Evolutionary conservation across 2,888 invertebrate genomes (phyloP).

Genomic region (Teinopalpus imperialis): DNA sequence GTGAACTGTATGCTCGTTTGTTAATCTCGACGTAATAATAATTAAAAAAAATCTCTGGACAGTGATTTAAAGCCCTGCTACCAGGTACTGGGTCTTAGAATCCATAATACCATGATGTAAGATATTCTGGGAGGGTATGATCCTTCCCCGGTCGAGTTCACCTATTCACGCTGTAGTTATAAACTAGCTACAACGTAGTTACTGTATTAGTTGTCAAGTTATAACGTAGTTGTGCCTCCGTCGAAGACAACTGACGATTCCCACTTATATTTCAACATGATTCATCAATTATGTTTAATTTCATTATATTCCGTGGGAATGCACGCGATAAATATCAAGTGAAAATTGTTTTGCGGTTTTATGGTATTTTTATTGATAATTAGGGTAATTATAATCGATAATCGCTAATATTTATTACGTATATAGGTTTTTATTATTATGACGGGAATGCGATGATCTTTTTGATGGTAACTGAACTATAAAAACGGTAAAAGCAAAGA

Average conservation of each 20-base stretch:
- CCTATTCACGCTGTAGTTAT: too few species aligned
- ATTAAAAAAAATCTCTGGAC: too few species aligned
- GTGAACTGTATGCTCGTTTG: too few species aligned
- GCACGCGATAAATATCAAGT: slow-evolving; percentile 39
- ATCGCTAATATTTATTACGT: slow-evolving; percentile 8
- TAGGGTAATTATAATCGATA: slow-evolving; percentile 19
- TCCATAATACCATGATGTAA: too few species aligned
- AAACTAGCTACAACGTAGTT: too few species aligned
- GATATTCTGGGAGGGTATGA: too few species aligned
- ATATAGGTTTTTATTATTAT: neutral
- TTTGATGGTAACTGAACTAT: neutral
- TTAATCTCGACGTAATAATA: too few species aligned
- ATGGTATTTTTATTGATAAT: slow-evolving; percentile 25
- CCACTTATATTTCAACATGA: slow-evolving; percentile 36
- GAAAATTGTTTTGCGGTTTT: slow-evolving; percentile 47
- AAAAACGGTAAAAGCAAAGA: too few species aligned
- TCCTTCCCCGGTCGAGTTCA: too few species aligned
- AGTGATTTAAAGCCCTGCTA: too few species aligned
- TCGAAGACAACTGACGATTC: slow-evolving; percentile 20
- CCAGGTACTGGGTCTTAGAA: too few species aligned
- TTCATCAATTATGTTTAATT: slow-evolving; percentile 42
- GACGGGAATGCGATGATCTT: neutral
- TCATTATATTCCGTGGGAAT: slow-evolving; percentile 43
- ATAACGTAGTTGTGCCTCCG: too few species aligned
- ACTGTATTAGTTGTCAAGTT: slow-evolving; percentile 5